Evolutionary conservation across 2,113 vertebrate species (phyloP).

Genomic region (Laterallus jamaicensis): DNA sequence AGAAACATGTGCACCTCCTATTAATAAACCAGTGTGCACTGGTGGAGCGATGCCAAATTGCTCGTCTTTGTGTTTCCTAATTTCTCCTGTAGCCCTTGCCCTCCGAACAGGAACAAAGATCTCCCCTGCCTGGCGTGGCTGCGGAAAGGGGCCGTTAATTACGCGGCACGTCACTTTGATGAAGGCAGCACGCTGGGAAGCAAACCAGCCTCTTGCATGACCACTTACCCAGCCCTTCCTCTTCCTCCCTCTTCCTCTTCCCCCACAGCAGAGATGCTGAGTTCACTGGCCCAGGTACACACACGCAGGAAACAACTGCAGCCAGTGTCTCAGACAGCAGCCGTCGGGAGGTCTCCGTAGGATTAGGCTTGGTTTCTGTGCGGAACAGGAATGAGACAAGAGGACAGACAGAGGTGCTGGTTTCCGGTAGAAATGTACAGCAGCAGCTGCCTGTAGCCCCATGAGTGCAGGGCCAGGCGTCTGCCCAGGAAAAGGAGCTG

Average conservation of each 20-base stretch:
- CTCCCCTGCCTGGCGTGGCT: neutral
- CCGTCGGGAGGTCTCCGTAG: neutral
- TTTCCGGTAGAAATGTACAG: neutral
- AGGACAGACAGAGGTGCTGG: neutral
- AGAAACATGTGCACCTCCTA: conserved; percentile 41
- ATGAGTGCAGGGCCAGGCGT: neutral
- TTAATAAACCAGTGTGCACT: conserved; percentile 54
- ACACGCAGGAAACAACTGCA: neutral
- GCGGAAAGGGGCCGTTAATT: neutral
- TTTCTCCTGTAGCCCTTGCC: neutral
- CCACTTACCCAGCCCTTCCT: conserved; percentile 37
- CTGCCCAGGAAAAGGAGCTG: neutral
- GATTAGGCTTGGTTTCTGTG: neutral
- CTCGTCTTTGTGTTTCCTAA: neutral
- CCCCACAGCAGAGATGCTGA: neutral
- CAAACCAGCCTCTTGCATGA: neutral
- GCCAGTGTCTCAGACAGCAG: neutral
- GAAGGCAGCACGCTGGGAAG: neutral
- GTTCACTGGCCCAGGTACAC: neutral
- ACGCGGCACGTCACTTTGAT: neutral
- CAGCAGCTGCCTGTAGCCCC: neutral
- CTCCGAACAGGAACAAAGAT: conserved; percentile 31
- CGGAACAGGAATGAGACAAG: neutral
- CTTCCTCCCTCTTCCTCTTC: conserved; percentile 43
- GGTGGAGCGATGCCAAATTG: neutral